A percentile compares a stretch with the other conserved stretches of the same genome.
Evolutionary conservation across 2,888 invertebrate species (phyloP).

Genomic region (Graphium colonna): DNA sequence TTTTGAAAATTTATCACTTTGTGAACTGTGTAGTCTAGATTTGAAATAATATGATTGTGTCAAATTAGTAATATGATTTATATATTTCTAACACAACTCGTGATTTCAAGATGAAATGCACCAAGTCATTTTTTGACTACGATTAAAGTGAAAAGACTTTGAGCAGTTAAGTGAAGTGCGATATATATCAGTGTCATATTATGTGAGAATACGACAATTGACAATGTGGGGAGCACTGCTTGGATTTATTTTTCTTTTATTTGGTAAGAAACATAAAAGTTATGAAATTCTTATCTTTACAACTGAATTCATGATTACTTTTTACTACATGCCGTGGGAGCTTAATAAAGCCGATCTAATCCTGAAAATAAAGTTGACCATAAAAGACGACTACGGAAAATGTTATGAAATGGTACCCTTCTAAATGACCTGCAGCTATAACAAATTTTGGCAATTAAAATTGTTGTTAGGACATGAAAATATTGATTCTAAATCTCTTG

Average conservation of each 20-base stretch:
- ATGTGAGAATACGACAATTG: slow-evolving; percentile 7
- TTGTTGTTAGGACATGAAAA: too few relatives aligned
- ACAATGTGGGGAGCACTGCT: slow-evolving; percentile 15
- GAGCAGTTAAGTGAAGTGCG: slow-evolving; percentile 1
- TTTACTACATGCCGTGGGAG: neutral
- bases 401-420: neutral
- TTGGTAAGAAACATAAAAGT: slow-evolving; percentile 15
- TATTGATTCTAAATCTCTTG: too few relatives aligned
- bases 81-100: neutral
- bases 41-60: too few relatives aligned
- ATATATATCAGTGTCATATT: neutral
- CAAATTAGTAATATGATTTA: too few relatives aligned
- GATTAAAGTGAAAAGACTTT: neutral
- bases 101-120: neutral
- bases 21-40: too few relatives aligned
- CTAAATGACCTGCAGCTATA: neutral
- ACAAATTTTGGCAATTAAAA: neutral
- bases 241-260: slow-evolving; percentile 19
- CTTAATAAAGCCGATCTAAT: neutral
- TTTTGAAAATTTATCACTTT: too few relatives aligned
- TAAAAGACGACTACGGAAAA: neutral
- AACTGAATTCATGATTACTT: neutral
- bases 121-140: neutral
- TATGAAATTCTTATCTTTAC: neutral
- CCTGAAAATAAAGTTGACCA: neutral